These are phyloP conservation scores for Dreissena rostriformis DNA, from an alignment of 1,140 invertebrate genomes.

Conservation along the genomic window DNA sequence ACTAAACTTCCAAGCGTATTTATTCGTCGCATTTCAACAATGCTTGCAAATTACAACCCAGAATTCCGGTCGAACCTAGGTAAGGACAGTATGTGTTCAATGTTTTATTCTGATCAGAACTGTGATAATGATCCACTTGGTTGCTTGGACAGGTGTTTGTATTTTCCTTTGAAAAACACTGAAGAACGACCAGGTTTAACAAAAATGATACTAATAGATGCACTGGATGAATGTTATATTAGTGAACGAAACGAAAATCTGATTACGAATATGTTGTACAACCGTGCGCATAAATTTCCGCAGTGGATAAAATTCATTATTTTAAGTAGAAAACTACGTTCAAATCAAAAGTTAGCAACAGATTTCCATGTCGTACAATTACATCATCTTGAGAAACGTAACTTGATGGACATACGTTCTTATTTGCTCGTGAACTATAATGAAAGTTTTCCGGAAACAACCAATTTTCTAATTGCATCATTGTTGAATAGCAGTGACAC, in stretches of 20 bases:
- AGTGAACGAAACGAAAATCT: neutral
- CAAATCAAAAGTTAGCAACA: neutral
- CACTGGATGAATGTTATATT: conserved; percentile 15
- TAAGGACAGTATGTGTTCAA: neutral
- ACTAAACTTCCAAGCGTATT: conserved; percentile 1
- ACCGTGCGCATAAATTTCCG: conserved; percentile 8
- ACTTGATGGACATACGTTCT: neutral
- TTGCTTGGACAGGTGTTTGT: conserved; percentile 9
- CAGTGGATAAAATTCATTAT: conserved; percentile 9
- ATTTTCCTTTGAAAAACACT: neutral
- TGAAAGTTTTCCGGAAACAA: neutral
- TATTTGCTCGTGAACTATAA: neutral
- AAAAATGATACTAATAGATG: conserved; percentile 20
- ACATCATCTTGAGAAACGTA: neutral
- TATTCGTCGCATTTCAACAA: neutral
- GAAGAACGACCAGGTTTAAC: neutral
- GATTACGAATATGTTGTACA: neutral
- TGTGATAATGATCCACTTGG: conserved; percentile 5
- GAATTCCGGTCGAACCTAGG: neutral
- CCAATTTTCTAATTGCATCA: neutral
- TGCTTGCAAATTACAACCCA: neutral
- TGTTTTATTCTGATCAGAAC: neutral
- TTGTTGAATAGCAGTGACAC: neutral
- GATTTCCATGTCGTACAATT: neutral
- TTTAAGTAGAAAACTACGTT: neutral